Evolutionary conservation across 2,888 invertebrate genomes (phyloP).

Genomic region (Agrotis puta): DNA sequence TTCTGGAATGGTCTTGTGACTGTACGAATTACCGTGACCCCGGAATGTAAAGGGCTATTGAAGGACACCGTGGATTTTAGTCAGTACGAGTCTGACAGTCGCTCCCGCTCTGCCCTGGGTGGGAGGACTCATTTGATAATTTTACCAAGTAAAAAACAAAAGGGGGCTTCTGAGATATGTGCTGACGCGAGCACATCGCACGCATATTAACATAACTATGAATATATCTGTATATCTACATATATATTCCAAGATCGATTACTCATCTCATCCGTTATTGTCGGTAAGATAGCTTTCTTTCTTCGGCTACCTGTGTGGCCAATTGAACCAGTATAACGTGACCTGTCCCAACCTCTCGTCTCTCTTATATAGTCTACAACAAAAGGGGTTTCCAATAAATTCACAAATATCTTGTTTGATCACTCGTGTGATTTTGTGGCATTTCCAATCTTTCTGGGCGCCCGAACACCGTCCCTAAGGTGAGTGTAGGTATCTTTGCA

Average conservation of each 20-base stretch:
- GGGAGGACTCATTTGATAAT: no score
- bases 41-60: no score
- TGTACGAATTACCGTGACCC: no score
- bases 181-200: constrained; percentile 6
- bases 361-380: constrained; percentile 31
- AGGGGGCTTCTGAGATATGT: no score
- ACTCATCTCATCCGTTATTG: constrained; percentile 30
- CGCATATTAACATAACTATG: constrained; percentile 8
- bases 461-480: constrained; percentile 49
- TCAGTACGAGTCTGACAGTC: no score
- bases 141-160: no score
- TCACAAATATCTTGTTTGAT: constrained; percentile 56
- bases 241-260: constrained; percentile 36
- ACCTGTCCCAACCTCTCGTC: constrained; percentile 36
- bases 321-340: constrained; percentile 24
- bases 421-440: constrained; percentile 64
- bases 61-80: no score
- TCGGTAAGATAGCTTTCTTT: constrained; percentile 34
- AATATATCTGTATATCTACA: constrained; percentile 8
- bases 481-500: constrained; percentile 40
- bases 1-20: constrained; percentile 1
- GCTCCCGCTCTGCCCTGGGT: no score
- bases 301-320: constrained; percentile 34
- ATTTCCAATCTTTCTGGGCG: constrained; percentile 64
- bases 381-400: constrained; percentile 56